Percentiles rank a stretch among this genome's conserved stretches.
Evolutionary conservation across 1,140 invertebrate species (phyloP).

Genomic region (Drosophila novamexicana): DNA sequence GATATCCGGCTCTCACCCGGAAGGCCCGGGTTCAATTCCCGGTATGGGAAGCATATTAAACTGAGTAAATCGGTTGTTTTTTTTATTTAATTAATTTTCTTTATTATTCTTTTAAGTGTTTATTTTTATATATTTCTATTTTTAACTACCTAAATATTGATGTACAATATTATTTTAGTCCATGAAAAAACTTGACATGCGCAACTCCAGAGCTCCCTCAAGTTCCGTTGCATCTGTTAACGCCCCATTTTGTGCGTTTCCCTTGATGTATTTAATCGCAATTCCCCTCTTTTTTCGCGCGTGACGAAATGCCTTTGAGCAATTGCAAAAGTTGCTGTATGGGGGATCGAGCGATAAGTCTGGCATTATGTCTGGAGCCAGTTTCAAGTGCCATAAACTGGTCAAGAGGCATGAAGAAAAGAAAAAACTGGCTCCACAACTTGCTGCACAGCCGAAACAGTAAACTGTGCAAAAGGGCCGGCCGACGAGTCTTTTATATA

Average conservation of each 20-base stretch:
- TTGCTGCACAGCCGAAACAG: slow-evolving; percentile 3
- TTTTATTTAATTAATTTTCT: too few species aligned
- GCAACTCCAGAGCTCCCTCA: background rate
- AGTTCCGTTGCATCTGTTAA: background rate
- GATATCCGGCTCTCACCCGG: slow-evolving; percentile 87
- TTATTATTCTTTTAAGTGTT: too few species aligned
- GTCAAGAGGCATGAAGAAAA: background rate
- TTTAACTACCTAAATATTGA: too few species aligned
- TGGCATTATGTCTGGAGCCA: slow-evolving; percentile 19
- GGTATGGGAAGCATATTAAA: slow-evolving; percentile 87
- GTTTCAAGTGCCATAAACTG: slow-evolving; percentile 32
- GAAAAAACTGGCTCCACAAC: slow-evolving; percentile 34
- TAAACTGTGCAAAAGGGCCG: slow-evolving; percentile 26
- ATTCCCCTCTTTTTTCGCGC: slow-evolving; percentile 22
- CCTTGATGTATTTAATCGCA: slow-evolving; percentile 9
- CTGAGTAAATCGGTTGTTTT: too few species aligned
- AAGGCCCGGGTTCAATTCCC: slow-evolving; percentile 94
- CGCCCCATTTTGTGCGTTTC: background rate
- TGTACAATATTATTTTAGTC: too few species aligned
- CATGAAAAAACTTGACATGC: background rate
- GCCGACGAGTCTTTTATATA: slow-evolving; percentile 26
- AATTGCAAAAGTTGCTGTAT: slow-evolving; percentile 4
- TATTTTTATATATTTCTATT: too few species aligned
- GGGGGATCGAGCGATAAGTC: slow-evolving; percentile 25
- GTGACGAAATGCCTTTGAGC: slow-evolving; percentile 17